Conservation (phyloP, 2,888 invertebrate species). For the Apodemia mormo region DNA sequence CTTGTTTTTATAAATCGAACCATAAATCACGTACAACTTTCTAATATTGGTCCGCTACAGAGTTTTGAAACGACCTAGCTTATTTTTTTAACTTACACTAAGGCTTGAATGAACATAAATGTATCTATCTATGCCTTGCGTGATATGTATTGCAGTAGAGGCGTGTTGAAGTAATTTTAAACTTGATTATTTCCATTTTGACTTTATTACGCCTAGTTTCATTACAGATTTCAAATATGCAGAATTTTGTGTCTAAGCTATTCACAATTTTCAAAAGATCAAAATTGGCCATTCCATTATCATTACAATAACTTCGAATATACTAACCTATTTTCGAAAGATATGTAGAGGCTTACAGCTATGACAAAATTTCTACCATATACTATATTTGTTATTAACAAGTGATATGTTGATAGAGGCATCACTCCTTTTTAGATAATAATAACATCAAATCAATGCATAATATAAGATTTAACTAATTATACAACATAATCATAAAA, state of each 20-base stretch:
- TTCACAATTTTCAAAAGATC: conserved; percentile 11
- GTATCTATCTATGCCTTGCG: conserved; percentile 78
- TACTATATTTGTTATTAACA: conserved; percentile 79
- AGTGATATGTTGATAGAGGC: conserved; percentile 79
- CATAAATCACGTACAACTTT: conserved; percentile 77
- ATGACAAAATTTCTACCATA: conserved; percentile 72
- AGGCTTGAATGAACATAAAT: conserved; percentile 73
- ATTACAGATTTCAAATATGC: conserved; percentile 13
- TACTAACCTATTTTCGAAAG: conserved; percentile 53
- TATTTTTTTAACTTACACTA: conserved; percentile 61
- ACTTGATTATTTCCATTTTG: conserved; percentile 19
- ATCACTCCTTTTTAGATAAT: conserved; percentile 71
- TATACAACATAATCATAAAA: conserved; percentile 50
- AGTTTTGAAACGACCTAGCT: conserved; percentile 78
- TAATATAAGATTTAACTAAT: conserved; percentile 35
- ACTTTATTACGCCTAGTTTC: conserved; percentile 1
- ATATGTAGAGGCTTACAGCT: conserved; percentile 71
- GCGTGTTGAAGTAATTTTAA: conserved; percentile 67
- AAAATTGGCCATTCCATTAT: conserved; percentile 16
- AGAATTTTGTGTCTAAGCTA: conserved; percentile 15
- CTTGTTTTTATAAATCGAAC: conserved; percentile 48
- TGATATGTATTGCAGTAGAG: conserved; percentile 80
- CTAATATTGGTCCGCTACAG: conserved; percentile 82
- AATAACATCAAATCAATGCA: conserved; percentile 52
- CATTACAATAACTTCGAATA: conserved; percentile 19